phyloP scores from a whole-genome alignment of 2,113 vertebrate genomes.

The Philantomba maxwellii region DNA sequence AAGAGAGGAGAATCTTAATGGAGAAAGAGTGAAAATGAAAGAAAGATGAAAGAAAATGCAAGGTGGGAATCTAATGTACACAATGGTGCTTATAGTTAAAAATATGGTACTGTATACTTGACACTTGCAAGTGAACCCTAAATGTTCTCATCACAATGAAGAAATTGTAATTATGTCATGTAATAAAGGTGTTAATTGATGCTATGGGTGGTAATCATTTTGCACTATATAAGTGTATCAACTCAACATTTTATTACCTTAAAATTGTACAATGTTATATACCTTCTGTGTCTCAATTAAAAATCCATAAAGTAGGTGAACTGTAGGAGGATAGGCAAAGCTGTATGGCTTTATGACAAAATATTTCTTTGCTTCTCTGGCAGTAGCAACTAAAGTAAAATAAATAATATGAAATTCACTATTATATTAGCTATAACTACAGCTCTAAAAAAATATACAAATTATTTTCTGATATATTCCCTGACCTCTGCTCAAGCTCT shows the following conservation, averaged over 20 bases:
- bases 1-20: background rate
- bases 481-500: background rate
- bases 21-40: background rate
- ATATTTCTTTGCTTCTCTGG: background rate
- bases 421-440: background rate
- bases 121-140: background rate
- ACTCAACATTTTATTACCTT: background rate
- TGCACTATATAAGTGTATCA: background rate
- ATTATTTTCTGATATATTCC: background rate
- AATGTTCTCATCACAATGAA: background rate
- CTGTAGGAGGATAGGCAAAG: background rate
- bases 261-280: background rate
- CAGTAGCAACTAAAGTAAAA: background rate
- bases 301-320: background rate
- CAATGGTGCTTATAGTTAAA: background rate
- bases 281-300: background rate
- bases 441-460: background rate
- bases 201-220: background rate
- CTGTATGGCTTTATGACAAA: background rate
- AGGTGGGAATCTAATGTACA: background rate
- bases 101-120: background rate
- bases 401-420: background rate
- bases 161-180: background rate
- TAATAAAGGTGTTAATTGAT: background rate
- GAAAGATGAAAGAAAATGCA: background rate